A percentile compares a stretch with the other conserved stretches of the same genome.
These are phyloP conservation scores for Petrocephalus sullivani DNA, from an alignment of 2,797 vertebrate genomes.

Conservation along the genomic window DNA sequence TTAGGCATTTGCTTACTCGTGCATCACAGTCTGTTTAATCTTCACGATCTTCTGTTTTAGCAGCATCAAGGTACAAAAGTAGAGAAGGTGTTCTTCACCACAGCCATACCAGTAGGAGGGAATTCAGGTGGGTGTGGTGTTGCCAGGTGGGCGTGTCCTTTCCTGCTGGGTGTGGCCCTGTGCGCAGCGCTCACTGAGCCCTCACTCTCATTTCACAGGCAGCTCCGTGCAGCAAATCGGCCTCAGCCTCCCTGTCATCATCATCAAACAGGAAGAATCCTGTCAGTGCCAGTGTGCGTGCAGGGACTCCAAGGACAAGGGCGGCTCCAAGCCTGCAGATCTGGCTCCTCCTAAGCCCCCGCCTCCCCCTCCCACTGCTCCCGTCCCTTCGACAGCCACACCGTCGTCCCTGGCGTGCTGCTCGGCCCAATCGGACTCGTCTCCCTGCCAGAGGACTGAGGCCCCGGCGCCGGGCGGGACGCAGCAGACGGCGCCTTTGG, in stretches of 20 bases:
- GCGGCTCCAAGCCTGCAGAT: constrained; percentile 57
- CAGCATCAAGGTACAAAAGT: constrained; percentile 85
- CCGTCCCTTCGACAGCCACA: constrained; percentile 40
- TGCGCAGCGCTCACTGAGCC: not conserved
- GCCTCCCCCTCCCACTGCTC: constrained; percentile 42
- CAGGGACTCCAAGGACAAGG: constrained; percentile 89
- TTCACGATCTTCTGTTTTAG: constrained; percentile 23
- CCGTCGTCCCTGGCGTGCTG: constrained; percentile 50
- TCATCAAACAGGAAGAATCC: constrained; percentile 98
- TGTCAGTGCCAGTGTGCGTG: constrained; percentile 97
- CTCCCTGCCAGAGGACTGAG: constrained; percentile 54
- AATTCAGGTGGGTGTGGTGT: constrained; percentile 71
- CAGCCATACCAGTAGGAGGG: constrained; percentile 89
- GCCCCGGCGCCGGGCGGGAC: constrained; percentile 46
- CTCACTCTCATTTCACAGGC: constrained; percentile 57
- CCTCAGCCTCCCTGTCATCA: constrained; percentile 95
- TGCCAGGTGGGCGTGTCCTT: not conserved
- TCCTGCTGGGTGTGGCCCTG: not conserved
- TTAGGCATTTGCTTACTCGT: not conserved
- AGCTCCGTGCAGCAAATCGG: constrained; percentile 92
- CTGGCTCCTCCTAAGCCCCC: constrained; percentile 42
- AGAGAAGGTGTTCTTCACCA: constrained; percentile 96
- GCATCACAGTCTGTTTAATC: not conserved
- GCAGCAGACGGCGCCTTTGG: constrained; percentile 31
- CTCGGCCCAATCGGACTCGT: constrained; percentile 42